Evolutionary conservation across 2,797 vertebrate genomes (phyloP), one percentile per base, ranked within the genome.

Genomic region (Hirundo rustica): DNA sequence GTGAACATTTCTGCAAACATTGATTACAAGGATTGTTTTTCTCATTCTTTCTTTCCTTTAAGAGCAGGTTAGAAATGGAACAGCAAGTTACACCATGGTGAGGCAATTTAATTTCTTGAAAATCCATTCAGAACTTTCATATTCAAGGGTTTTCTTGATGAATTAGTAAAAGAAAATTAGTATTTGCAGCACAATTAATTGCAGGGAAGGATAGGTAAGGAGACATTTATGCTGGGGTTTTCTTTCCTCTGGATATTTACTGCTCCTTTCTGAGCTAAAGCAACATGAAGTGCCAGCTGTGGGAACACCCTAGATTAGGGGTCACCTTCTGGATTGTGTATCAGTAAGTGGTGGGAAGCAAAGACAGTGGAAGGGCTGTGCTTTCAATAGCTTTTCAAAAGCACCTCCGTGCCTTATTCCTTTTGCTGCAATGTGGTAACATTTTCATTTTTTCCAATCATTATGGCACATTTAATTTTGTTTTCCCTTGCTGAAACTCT

Each of bases 41-140:
- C 67, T 51, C 20, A 40, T 57, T 48, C 36, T 55, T 79, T 32
- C 22, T 66, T 93, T 65, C 9, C 47, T 85, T 81, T 76, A 79
- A 85, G 42, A 76, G 74, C 71, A 34, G 22, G 40, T 85, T 80
- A 58, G 81, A 94, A 91, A 54, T n/a, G n/a, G 2, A 72, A 58
- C 21, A 16, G 48, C 7, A 2, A 79, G 21, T 64, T 81, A 67
- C 15, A 54, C 64, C 30, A 2, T 10, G n/a, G 38, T 71, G 61
- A 94, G 88, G 57, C 45, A 89, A 90, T 88, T 92, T 70, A 73
- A 84, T 88, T 84, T 83, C 58, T 48, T 65, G 27, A 83, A 88
- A 93, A 89, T 44, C n/a, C 64, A 65, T 55, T 88, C 45, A 25
- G 60, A 77, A 88, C 44, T 66, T 93, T 66, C 30, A 78, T 47